Conservation (phyloP, 2,113 vertebrate genomes). For the Diadophis punctatus region DNA sequence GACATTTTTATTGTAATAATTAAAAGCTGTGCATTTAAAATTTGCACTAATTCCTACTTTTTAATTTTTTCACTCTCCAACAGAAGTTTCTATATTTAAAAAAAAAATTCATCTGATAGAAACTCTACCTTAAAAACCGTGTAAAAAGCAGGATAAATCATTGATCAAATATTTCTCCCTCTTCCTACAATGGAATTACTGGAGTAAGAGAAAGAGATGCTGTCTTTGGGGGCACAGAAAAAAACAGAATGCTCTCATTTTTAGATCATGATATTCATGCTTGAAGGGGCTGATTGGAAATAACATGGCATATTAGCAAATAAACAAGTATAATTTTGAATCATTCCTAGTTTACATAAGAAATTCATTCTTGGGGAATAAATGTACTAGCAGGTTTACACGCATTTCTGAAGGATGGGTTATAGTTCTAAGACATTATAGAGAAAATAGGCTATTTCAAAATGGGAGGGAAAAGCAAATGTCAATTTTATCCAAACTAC, state of each 20-base stretch:
- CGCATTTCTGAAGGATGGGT: neutral
- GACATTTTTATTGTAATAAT: neutral
- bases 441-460: neutral
- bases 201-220: neutral
- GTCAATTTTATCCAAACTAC: slow-evolving; percentile 31
- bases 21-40: neutral
- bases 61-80: neutral
- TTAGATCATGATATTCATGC: neutral
- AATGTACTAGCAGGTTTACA: neutral
- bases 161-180: neutral
- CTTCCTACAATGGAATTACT: neutral
- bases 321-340: neutral
- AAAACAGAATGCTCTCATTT: neutral
- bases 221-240: neutral
- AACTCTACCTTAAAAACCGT: neutral
- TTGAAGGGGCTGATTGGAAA: neutral
- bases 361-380: neutral
- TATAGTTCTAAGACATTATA: neutral
- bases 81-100: neutral
- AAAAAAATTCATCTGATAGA: neutral
- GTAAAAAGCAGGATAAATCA: neutral
- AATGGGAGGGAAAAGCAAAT: slow-evolving; percentile 24
- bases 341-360: neutral
- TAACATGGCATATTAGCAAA: neutral
- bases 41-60: neutral